Evolutionary conservation across 2,888 invertebrate genomes (phyloP).

Genomic region (Hyalella azteca): DNA sequence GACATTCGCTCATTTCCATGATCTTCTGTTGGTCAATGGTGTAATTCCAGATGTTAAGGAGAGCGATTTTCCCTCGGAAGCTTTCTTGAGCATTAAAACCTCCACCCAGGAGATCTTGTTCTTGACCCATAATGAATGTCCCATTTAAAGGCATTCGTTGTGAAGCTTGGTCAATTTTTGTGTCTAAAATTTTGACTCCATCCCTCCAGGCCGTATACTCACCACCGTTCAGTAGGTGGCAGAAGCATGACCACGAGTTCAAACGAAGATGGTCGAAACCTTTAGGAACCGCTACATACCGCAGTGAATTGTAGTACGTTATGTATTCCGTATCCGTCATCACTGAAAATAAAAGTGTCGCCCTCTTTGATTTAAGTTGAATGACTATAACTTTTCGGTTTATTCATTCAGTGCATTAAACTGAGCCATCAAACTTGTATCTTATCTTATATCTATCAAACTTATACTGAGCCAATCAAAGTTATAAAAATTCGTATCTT

Average conservation of each 20-base stretch:
- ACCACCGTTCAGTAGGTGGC: background rate
- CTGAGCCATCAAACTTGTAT: no score
- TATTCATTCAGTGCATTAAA: no score
- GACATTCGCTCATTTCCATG: background rate
- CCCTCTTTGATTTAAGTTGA: no score
- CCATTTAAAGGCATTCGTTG: background rate
- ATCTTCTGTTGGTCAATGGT: background rate
- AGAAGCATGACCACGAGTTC: background rate
- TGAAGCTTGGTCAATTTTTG: background rate
- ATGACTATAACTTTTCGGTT: no score
- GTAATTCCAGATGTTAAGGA: background rate
- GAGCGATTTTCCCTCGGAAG: background rate
- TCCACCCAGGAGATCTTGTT: constrained; percentile 12
- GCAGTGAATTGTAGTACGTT: background rate
- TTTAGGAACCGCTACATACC: background rate
- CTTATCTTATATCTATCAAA: no score
- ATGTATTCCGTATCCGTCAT: background rate
- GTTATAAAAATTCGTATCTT: no score
- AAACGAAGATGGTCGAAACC: background rate
- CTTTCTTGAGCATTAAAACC: background rate
- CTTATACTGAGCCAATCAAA: no score
- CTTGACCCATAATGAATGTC: constrained; percentile 20
- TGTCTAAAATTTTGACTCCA: background rate
- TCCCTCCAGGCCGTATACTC: background rate
- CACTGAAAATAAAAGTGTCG: background rate